Conservation (phyloP, 2,888 invertebrate species). For the Drosophila merina region DNA sequence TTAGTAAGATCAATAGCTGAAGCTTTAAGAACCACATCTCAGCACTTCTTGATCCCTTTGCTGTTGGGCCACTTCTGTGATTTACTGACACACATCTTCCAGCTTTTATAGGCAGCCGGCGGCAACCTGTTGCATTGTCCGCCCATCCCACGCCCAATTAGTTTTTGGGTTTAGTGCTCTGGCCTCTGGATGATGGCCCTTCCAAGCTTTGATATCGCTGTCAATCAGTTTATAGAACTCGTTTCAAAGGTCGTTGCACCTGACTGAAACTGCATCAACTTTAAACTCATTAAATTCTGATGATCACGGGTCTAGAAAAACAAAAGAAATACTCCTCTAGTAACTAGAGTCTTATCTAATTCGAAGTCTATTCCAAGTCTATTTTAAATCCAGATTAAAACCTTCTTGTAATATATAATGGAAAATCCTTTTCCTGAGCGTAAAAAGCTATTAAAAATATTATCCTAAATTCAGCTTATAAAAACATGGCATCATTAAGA, state of each 20-base stretch:
- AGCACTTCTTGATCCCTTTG: conserved; percentile 53
- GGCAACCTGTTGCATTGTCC: conserved; percentile 32
- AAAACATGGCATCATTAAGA: no score
- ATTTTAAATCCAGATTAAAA: background rate
- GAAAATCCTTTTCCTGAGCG: no score
- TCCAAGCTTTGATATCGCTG: conserved; percentile 35
- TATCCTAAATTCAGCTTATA: no score
- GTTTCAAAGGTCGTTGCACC: conserved; percentile 50
- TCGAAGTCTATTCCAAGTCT: background rate
- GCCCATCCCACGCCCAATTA: conserved; percentile 55
- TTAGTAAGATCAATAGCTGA: conserved; percentile 32
- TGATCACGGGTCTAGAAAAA: background rate
- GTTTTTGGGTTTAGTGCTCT: conserved; percentile 40
- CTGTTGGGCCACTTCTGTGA: conserved; percentile 53
- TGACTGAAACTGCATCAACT: conserved; percentile 12
- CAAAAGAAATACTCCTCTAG: background rate
- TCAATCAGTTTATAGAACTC: conserved; percentile 61
- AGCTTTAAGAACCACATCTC: conserved; percentile 2
- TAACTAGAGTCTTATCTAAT: background rate
- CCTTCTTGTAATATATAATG: no score
- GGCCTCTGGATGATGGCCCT: conserved; percentile 31
- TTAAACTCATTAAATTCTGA: background rate
- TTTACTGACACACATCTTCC: conserved; percentile 23
- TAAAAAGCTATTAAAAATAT: no score
- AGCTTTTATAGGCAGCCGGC: conserved; percentile 57